Base-by-base conservation (phyloP, 2,797 vertebrate species). In the Manis javanica region DNA sequence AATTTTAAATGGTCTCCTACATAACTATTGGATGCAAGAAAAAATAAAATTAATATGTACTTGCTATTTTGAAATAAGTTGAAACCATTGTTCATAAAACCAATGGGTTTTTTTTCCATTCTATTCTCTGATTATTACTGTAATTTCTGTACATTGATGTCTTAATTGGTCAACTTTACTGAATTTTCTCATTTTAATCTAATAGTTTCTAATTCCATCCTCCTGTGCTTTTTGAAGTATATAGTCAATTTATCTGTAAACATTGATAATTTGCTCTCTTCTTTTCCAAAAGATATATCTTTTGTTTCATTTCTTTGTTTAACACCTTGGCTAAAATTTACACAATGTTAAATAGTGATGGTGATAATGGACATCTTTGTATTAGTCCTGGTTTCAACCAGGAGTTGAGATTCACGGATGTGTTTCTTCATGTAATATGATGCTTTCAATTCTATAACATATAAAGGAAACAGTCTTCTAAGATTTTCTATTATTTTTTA, bases 181-280 rank as follows among this genome's bases (percentile, higher is more conserved):
- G n/a, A 63, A 83, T 72, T 79, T 85, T 77, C 81, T 49, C 74
- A 93, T 34, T 92, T 34, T 92, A 92, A 79, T 81, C 55, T 87
- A 82, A 85, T 61, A 42, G 68, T 68, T 96, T 82, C 46, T 78
- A 31, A 78, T 63, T 94, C 34, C 23, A 74, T 77, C 91, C 75
- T 66, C 53, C 23, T 71, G 42, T 8, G 15, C 34, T 94, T 61
- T 93, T 75, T 26, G 3, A 86, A 61, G 34, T 63, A 69, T 8
- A 68, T 49, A 49, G 86, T 89, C 19, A 51, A 19, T 39, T 66
- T 42, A 4, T 55, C 49, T 68, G 18, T 78, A 88, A 88, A 86
- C 51, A 63, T 49, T 55, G 61, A 78, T 37, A 26, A 15, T 42
- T 91, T 68, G 53, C 61, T 87, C n/a, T 89, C 57, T 71, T 5